Conservation (phyloP, 2,113 vertebrate genomes). For the Dipodomys ordii region DNA sequence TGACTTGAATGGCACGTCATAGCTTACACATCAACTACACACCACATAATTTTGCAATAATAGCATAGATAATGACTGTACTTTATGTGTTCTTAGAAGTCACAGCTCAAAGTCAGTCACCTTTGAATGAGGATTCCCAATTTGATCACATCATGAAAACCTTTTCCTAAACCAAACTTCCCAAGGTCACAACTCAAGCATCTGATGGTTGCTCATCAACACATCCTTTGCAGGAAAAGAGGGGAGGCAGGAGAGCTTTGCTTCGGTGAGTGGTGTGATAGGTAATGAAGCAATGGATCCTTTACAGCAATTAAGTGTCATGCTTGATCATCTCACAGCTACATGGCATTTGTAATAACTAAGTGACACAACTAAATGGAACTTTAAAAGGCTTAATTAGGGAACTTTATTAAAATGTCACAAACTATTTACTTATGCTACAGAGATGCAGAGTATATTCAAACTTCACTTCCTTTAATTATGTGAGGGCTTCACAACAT, state of each 20-base stretch:
- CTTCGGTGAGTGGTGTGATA: constrained; percentile 50
- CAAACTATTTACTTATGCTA: constrained; percentile 55
- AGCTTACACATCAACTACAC: accelerated
- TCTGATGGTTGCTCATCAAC: constrained; percentile 81
- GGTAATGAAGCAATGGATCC: constrained; percentile 62
- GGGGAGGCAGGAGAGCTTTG: background rate
- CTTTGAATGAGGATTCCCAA: constrained; percentile 54
- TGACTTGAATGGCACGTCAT: accelerated
- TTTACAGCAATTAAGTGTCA: constrained; percentile 66
- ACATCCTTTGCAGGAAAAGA: constrained; percentile 75
- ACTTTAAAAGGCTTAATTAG: constrained; percentile 74
- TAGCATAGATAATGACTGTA: accelerated
- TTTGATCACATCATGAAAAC: constrained; percentile 71
- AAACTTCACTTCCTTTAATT: constrained; percentile 55
- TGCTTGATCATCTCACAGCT: constrained; percentile 71
- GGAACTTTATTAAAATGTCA: constrained; percentile 59
- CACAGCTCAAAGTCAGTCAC: too few relatives aligned
- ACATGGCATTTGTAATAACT: constrained; percentile 66
- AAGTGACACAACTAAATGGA: constrained; percentile 55
- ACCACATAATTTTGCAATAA: accelerated
- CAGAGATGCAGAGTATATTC: background rate
- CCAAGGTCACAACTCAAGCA: constrained; percentile 65
- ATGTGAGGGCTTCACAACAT: background rate
- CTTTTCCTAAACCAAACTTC: constrained; percentile 70
- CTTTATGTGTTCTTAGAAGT: accelerated